These are phyloP conservation scores for Nycteola revayana DNA, from an alignment of 2,888 invertebrate species.

Conservation along the genomic window DNA sequence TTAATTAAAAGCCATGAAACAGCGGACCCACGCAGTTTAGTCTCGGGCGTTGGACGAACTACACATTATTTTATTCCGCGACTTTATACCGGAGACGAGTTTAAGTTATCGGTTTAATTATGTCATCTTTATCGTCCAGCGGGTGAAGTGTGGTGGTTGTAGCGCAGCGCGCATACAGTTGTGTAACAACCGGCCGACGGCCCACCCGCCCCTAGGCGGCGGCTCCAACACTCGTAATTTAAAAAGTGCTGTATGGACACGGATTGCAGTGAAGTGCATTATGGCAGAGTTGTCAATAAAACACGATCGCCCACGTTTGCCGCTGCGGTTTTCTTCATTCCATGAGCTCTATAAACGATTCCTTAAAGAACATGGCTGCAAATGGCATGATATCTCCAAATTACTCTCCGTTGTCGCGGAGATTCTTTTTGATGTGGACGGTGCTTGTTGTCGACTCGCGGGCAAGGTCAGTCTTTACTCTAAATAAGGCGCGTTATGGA, in stretches of 20 bases:
- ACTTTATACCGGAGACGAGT: slow-evolving; percentile 7
- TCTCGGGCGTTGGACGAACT: slow-evolving; percentile 39
- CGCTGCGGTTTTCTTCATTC: slow-evolving; percentile 63
- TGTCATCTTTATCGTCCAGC: slow-evolving; percentile 34
- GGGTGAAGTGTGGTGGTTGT: slow-evolving; percentile 32
- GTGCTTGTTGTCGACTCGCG: slow-evolving; percentile 61
- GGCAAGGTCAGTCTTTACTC: slow-evolving; percentile 68
- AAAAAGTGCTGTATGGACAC: slow-evolving; percentile 24
- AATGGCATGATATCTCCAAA: slow-evolving; percentile 76
- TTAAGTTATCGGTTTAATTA: slow-evolving; percentile 33
- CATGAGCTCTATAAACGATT: slow-evolving; percentile 72
- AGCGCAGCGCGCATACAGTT: slow-evolving; percentile 54
- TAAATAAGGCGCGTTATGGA: too few relatives aligned
- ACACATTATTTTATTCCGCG: slow-evolving; percentile 17
- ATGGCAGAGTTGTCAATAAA: slow-evolving; percentile 66
- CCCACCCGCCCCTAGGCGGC: slow-evolving; percentile 56
- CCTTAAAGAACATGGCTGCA: slow-evolving; percentile 75
- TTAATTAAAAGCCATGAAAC: slow-evolving; percentile 59
- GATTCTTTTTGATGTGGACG: slow-evolving; percentile 73
- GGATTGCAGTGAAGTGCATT: slow-evolving; percentile 41
- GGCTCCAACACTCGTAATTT: slow-evolving; percentile 31
- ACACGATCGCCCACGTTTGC: slow-evolving; percentile 51
- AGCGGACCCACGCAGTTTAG: slow-evolving; percentile 51
- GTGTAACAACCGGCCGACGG: slow-evolving; percentile 61
- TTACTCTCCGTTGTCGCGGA: slow-evolving; percentile 68